Percentiles rank a stretch among this genome's conserved stretches.
Evolutionary conservation across 2,888 invertebrate species (phyloP).

Genomic region (Eupithecia insigniata): DNA sequence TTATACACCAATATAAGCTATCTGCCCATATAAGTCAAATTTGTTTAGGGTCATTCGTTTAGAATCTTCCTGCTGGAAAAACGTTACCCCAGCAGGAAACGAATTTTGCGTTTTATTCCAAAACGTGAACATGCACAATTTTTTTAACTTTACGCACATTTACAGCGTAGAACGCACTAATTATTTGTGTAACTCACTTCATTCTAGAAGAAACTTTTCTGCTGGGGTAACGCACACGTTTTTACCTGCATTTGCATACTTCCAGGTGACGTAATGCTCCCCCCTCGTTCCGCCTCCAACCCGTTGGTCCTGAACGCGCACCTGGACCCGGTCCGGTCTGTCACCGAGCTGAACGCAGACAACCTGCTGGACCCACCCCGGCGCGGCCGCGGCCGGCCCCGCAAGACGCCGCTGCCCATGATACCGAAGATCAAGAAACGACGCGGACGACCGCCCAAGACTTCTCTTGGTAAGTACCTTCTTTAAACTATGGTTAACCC

Average conservation of each 20-base stretch:
- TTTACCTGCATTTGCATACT: neutral
- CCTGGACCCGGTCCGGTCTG: slow-evolving; percentile 47
- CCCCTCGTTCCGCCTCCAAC: slow-evolving; percentile 59
- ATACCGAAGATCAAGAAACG: slow-evolving; percentile 79
- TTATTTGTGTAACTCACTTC: too few species aligned
- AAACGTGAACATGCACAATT: too few species aligned
- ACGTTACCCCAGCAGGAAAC: too few species aligned
- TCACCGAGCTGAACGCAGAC: slow-evolving; percentile 54
- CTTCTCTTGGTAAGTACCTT: slow-evolving; percentile 71
- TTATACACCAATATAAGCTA: too few species aligned
- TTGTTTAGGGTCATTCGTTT: too few species aligned
- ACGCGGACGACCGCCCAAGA: slow-evolving; percentile 79
- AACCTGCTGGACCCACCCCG: slow-evolving; percentile 70
- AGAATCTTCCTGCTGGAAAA: too few species aligned
- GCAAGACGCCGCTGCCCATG: slow-evolving; percentile 81
- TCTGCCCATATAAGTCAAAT: too few species aligned
- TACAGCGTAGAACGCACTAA: too few species aligned
- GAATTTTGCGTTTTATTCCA: too few species aligned
- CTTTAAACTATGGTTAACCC: neutral
- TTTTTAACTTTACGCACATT: too few species aligned
- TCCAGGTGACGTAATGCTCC: slow-evolving; percentile 73
- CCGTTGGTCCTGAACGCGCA: slow-evolving; percentile 60
- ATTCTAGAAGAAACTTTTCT: too few species aligned
- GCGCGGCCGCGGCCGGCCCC: slow-evolving; percentile 77
- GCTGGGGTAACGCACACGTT: too few species aligned